A percentile compares a stretch with the other conserved stretches of the same genome.
Conservation (phyloP, 2,888 invertebrate genomes). For the Heliconius ismenius region DNA sequence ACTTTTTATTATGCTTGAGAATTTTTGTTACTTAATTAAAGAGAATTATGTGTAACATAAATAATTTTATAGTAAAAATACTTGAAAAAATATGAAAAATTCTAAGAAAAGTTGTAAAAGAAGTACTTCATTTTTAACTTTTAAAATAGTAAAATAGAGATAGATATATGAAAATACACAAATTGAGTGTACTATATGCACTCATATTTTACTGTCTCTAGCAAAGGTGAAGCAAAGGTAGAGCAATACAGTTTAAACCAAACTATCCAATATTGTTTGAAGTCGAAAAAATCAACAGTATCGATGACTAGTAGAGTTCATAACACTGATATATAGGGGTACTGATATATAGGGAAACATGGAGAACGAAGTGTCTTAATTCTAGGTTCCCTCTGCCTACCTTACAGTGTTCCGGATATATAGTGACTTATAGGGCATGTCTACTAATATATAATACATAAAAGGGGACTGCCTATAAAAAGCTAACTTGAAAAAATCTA, state of each 20-base stretch:
- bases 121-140: too few relatives aligned
- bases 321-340: neutral
- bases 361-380: too few relatives aligned
- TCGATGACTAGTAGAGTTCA: neutral
- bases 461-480: neutral
- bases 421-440: neutral
- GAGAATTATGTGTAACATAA: neutral
- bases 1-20: neutral
- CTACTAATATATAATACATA: too few relatives aligned
- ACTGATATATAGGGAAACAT: neutral
- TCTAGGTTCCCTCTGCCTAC: too few relatives aligned
- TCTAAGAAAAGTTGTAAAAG: too few relatives aligned
- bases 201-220: too few relatives aligned
- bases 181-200: neutral
- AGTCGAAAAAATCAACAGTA: conserved; percentile 3
- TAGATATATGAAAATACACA: too few relatives aligned
- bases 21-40: neutral
- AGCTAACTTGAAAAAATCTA: neutral
- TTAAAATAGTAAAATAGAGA: too few relatives aligned
- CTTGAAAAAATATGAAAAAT: too few relatives aligned
- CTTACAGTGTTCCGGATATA: too few relatives aligned
- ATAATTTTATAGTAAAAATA: too few relatives aligned
- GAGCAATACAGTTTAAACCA: neutral
- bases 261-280: conserved; percentile 1
- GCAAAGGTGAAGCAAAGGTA: neutral